Percentiles rank a stretch among this genome's conserved stretches.
These are phyloP conservation scores for Elmis aenea DNA, from an alignment of 2,888 invertebrate genomes.

Conservation along the genomic window DNA sequence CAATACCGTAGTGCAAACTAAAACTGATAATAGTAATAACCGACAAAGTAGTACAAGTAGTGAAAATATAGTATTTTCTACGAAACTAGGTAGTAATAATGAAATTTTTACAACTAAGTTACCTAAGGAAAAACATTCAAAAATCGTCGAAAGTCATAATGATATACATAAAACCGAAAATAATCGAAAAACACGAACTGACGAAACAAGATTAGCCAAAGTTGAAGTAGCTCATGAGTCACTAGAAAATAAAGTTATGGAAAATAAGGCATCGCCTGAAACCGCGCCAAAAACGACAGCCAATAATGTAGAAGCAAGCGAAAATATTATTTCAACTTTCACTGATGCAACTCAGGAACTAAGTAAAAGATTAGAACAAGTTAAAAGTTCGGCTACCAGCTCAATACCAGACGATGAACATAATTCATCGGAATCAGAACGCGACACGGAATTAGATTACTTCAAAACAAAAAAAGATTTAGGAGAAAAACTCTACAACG, in stretches of 20 bases:
- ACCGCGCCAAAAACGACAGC: constrained; percentile 7
- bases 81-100: constrained; percentile 63
- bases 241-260: too few relatives aligned
- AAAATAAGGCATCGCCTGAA: constrained; percentile 7
- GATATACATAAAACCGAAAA: constrained; percentile 10
- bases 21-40: constrained; percentile 13
- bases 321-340: constrained; percentile 6
- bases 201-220: too few relatives aligned
- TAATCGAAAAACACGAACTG: not conserved
- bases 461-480: constrained; percentile 40
- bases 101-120: constrained; percentile 58
- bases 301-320: constrained; percentile 1
- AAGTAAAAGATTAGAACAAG: constrained; percentile 8
- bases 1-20: constrained; percentile 5
- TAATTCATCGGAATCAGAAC: constrained; percentile 67
- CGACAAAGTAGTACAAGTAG: constrained; percentile 44
- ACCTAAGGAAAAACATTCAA: constrained; percentile 36
- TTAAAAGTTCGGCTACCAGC: constrained; percentile 7
- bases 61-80: constrained; percentile 59
- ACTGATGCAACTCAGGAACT: constrained; percentile 8
- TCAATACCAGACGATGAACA: constrained; percentile 44
- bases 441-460: constrained; percentile 58
- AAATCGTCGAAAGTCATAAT: constrained; percentile 10
- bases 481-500: constrained; percentile 45
- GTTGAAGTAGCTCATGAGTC: not conserved